These are phyloP conservation scores for Glyphotaelius pellucidus DNA, from an alignment of 2,888 invertebrate species.

Conservation along the genomic window DNA sequence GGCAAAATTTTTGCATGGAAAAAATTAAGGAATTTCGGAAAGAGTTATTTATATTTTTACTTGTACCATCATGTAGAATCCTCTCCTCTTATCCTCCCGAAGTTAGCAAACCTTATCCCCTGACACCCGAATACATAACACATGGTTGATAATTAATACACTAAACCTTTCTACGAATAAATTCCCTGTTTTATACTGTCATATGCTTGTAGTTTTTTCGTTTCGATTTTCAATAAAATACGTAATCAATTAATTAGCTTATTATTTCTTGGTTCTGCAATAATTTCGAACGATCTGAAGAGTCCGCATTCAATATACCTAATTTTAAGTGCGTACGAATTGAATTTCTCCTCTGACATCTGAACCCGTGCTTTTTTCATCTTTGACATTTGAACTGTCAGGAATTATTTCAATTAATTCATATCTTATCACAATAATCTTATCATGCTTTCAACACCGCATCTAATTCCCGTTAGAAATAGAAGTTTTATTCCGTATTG, in stretches of 20 bases:
- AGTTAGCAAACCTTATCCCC: no score
- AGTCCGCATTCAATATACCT: background rate
- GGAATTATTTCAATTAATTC: background rate
- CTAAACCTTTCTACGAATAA: no score
- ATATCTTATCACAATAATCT: background rate
- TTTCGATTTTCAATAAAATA: background rate
- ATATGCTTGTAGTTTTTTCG: no score
- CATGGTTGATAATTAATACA: no score
- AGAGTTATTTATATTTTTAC: no score
- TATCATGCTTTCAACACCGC: background rate
- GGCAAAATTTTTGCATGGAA: no score
- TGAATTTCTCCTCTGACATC: constrained; percentile 29
- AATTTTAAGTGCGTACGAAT: background rate
- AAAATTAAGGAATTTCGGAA: no score
- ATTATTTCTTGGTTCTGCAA: background rate
- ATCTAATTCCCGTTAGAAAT: background rate
- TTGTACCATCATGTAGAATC: no score
- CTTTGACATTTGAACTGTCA: constrained; percentile 45
- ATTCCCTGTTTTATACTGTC: no score
- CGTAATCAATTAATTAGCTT: no score
- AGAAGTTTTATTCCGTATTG: background rate
- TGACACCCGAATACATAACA: no score
- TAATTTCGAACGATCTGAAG: background rate
- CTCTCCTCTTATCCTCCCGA: no score
- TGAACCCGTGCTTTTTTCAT: constrained; percentile 5